Evolutionary conservation across 2,888 invertebrate genomes (phyloP).

Genomic region (Microplitis manilae): DNA sequence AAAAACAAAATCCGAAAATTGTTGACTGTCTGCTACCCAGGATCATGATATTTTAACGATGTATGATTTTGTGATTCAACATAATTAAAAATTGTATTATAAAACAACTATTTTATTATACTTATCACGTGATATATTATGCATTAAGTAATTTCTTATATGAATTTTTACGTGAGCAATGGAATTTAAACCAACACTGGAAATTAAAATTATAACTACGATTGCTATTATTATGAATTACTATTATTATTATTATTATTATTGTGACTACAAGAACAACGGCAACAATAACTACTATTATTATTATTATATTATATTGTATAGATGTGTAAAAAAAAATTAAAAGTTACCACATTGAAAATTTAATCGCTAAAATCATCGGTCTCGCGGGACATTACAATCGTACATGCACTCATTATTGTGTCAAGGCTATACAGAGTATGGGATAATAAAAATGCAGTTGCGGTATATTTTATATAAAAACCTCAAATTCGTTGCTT

Average conservation of each 20-base stretch:
- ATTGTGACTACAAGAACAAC: background rate
- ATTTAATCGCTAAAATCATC: conserved; percentile 11
- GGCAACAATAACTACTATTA: background rate
- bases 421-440: conserved; percentile 56
- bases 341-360: conserved; percentile 1
- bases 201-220: background rate
- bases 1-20: too few species aligned
- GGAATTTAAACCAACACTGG: background rate
- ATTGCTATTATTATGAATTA: background rate
- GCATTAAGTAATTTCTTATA: background rate
- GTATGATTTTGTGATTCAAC: background rate
- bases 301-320: background rate
- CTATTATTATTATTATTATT: background rate
- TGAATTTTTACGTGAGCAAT: background rate
- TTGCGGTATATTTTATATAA: conserved; percentile 65
- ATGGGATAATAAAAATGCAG: conserved; percentile 61
- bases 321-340: background rate
- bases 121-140: background rate
- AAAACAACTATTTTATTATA: conserved; percentile 1
- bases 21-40: too few species aligned
- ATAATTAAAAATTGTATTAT: conserved; percentile 4
- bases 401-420: conserved; percentile 58
- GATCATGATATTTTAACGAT: background rate
- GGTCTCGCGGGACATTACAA: conserved; percentile 7
- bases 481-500: conserved; percentile 41